Conservation (phyloP, 2,888 invertebrate genomes). For the Nymphalis polychloros region DNA sequence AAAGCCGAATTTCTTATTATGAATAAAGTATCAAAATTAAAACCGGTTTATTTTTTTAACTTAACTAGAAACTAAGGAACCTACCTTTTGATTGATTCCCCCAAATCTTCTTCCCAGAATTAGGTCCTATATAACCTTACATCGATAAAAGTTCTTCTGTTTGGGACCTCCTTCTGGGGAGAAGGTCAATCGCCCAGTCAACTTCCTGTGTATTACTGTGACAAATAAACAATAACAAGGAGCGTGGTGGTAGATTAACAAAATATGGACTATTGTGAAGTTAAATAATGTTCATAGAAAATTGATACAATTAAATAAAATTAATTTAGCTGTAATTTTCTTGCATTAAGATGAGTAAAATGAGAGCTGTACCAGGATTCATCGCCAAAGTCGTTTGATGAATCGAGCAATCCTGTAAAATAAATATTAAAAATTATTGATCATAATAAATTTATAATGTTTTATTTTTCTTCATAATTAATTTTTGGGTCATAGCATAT, state of each 20-base stretch:
- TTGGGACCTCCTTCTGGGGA: not conserved
- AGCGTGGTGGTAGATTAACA: too few species aligned
- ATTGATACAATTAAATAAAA: too few species aligned
- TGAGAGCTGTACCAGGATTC: not conserved
- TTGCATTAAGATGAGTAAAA: not conserved
- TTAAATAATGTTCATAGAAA: too few species aligned
- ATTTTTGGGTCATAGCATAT: too few species aligned
- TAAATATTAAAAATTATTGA: not conserved
- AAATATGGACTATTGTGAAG: too few species aligned
- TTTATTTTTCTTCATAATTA: not conserved
- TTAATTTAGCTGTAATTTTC: not conserved
- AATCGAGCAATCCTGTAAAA: not conserved
- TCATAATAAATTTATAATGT: not conserved
- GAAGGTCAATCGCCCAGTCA: not conserved
- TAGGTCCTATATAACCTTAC: not conserved
- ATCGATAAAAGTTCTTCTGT: too few species aligned
- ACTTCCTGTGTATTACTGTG: not conserved
- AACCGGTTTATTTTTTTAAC: not conserved
- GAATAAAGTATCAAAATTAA: not conserved
- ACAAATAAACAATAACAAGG: not conserved
- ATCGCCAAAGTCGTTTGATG: not conserved
- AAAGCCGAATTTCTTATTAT: too few species aligned
- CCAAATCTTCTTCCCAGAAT: not conserved
- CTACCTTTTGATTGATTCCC: not conserved
- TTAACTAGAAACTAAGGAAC: not conserved